A percentile compares a stretch with the other conserved stretches of the same genome.
phyloP scores from a whole-genome alignment of 1,140 invertebrate genomes.

The Drusus annulatus region DNA sequence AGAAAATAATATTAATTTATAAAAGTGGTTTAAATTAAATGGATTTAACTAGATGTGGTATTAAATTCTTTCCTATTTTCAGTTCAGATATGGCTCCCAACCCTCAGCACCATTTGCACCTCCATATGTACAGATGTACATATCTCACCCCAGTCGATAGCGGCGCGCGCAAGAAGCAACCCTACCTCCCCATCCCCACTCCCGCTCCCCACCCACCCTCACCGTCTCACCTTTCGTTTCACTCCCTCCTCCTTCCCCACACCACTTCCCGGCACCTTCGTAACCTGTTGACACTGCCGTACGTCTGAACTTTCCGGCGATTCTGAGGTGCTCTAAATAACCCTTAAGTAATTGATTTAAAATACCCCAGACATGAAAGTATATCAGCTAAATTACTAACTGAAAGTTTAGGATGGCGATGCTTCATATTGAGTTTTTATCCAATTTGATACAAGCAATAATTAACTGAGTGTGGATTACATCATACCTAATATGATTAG shows the following conservation, averaged over 20 bases:
- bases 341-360: not conserved
- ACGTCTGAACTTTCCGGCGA: conserved; percentile 1
- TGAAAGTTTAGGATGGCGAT: too few relatives aligned
- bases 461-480: too few relatives aligned
- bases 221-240: not conserved
- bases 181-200: not conserved
- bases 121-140: not conserved
- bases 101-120: not conserved
- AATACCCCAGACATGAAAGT: not conserved
- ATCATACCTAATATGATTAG: too few relatives aligned
- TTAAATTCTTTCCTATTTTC: too few relatives aligned
- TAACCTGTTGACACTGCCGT: conserved; percentile 6
- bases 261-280: not conserved
- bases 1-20: too few relatives aligned
- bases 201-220: not conserved
- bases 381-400: too few relatives aligned
- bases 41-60: too few relatives aligned
- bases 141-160: conserved; percentile 11
- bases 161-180: not conserved
- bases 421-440: too few relatives aligned
- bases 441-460: too few relatives aligned
- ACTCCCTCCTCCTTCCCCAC: not conserved
- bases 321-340: not conserved
- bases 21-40: too few relatives aligned
- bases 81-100: not conserved